phyloP scores from a whole-genome alignment of 2,888 invertebrate genomes.

The Netelia virgata region DNA sequence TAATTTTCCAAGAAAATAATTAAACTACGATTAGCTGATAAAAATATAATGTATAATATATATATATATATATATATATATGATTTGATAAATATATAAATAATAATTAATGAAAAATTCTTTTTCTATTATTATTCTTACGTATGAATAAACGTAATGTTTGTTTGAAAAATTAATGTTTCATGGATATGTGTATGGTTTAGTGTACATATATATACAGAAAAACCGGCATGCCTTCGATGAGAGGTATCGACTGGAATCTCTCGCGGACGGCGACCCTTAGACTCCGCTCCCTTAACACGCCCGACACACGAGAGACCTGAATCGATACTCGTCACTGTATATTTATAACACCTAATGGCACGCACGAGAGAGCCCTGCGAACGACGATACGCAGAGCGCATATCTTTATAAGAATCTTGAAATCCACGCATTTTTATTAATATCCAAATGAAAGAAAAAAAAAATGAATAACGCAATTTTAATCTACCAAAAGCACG shows the following conservation, averaged over 20 bases:
- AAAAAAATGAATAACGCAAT: too few species aligned
- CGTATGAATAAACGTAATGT: too few species aligned
- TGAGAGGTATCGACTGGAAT: conserved; percentile 76
- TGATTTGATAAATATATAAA: not conserved
- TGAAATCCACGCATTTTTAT: not conserved
- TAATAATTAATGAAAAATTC: not conserved
- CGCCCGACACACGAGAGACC: conserved; percentile 39
- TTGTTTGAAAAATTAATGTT: too few species aligned
- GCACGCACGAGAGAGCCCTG: not conserved
- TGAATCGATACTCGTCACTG: conserved; percentile 75
- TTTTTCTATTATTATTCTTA: too few species aligned
- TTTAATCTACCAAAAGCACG: too few species aligned
- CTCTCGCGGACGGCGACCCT: conserved; percentile 73
- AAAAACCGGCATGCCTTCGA: conserved; percentile 54
- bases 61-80: not conserved
- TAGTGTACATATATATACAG: conserved; percentile 14
- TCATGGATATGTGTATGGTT: not conserved
- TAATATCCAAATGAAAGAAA: too few species aligned
- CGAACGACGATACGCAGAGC: not conserved
- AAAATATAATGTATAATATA: too few species aligned
- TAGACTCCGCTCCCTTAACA: conserved; percentile 68
- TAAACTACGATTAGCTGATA: too few species aligned
- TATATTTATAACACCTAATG: conserved; percentile 74
- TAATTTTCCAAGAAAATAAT: too few species aligned
- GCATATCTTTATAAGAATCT: too few species aligned